phyloP scores from a whole-genome alignment of 1,140 invertebrate species.

The Pseudomyrmex concolor region DNA sequence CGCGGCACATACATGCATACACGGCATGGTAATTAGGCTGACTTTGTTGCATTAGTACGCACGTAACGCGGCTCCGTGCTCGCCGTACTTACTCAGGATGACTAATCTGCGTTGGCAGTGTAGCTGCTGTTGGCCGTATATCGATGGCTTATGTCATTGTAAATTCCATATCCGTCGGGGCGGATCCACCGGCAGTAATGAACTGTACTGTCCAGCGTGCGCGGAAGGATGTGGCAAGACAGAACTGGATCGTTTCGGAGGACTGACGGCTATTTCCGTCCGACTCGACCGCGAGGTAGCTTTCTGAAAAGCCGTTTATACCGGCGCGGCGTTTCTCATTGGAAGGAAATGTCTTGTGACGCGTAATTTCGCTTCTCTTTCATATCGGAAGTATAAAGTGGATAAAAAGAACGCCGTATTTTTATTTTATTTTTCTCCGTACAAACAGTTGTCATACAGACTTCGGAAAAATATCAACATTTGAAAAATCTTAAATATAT shows the following conservation, averaged over 20 bases:
- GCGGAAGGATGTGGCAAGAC: conserved; percentile 69
- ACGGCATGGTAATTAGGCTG: conserved; percentile 54
- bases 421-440: neutral
- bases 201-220: conserved; percentile 61
- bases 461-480: neutral
- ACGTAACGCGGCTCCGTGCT: conserved; percentile 30
- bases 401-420: neutral
- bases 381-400: conserved; percentile 1
- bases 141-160: conserved; percentile 66
- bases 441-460: neutral
- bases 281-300: conserved; percentile 70
- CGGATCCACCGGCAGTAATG: conserved; percentile 81
- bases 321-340: conserved; percentile 7
- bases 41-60: conserved; percentile 61
- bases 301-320: conserved; percentile 73
- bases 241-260: conserved; percentile 53
- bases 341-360: conserved; percentile 53
- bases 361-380: conserved; percentile 36
- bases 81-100: conserved; percentile 73
- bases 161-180: conserved; percentile 77
- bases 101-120: conserved; percentile 73
- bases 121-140: conserved; percentile 69
- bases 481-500: neutral
- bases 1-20: conserved; percentile 7
- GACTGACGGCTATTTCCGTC: conserved; percentile 47